Conservation (phyloP, 2,797 vertebrate genomes). For the Neosilurus hyrtlii region DNA sequence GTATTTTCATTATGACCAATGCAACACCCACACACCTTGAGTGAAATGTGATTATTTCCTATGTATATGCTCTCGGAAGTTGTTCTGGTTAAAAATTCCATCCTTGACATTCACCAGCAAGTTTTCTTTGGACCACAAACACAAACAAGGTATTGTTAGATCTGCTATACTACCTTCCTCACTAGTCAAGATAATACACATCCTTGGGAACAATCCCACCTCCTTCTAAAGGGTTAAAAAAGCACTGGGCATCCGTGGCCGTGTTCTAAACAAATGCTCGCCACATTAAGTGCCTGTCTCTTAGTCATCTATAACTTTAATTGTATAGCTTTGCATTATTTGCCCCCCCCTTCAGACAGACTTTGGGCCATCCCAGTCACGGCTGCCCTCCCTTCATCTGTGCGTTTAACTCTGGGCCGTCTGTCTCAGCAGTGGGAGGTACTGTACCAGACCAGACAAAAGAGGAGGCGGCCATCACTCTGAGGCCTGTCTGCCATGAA, state of each 20-base stretch:
- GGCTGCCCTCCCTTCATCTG: slow-evolving; percentile 39
- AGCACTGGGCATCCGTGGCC: neutral
- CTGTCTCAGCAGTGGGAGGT: slow-evolving; percentile 71
- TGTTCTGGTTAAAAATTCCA: neutral
- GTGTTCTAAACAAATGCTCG: neutral
- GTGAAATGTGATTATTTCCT: neutral
- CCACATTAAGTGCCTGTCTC: slow-evolving; percentile 3
- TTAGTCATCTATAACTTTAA: slow-evolving; percentile 34
- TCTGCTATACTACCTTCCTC: neutral
- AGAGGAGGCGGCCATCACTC: slow-evolving; percentile 79
- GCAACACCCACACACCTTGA: neutral
- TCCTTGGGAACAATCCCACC: neutral
- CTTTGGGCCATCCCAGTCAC: slow-evolving; percentile 51
- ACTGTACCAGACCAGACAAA: slow-evolving; percentile 75
- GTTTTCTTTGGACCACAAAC: neutral
- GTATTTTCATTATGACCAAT: neutral
- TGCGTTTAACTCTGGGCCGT: slow-evolving; percentile 57
- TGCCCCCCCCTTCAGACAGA: slow-evolving; percentile 55
- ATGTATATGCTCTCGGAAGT: neutral
- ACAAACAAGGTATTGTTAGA: neutral
- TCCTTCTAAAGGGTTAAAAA: neutral
- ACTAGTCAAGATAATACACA: neutral
- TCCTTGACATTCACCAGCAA: neutral
- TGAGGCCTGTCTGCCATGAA: slow-evolving; percentile 75
- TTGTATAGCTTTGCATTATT: slow-evolving; percentile 39